These are phyloP conservation scores for Eurypyga helias DNA, from an alignment of 2,113 vertebrate genomes.

Conservation along the genomic window DNA sequence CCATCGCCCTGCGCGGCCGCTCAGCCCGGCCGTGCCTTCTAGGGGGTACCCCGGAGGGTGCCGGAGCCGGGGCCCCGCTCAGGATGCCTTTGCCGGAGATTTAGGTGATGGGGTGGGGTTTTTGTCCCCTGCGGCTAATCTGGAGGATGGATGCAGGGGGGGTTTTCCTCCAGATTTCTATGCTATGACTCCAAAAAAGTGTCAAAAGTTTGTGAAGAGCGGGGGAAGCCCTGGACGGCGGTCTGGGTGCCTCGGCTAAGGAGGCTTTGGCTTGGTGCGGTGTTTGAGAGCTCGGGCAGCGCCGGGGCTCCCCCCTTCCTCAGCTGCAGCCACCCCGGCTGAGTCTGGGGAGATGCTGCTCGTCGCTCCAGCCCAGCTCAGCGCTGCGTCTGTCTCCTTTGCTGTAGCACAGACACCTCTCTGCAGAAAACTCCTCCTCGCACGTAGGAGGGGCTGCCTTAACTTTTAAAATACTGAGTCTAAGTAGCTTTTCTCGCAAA, in stretches of 20 bases:
- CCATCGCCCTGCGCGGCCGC: neutral
- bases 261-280: neutral
- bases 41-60: no score
- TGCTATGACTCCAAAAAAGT: neutral
- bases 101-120: neutral
- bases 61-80: neutral
- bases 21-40: no score
- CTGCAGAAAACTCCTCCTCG: neutral
- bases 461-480: neutral
- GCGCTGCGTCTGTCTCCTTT: neutral
- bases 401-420: accelerated
- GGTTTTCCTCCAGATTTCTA: neutral
- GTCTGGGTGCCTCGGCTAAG: neutral
- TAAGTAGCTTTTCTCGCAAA: neutral
- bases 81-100: neutral
- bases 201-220: neutral
- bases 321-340: neutral
- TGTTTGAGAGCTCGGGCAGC: neutral
- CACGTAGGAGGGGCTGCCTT: neutral
- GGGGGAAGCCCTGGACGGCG: neutral
- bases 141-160: neutral
- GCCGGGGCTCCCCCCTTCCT: no score
- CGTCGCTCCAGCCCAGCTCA: accelerated
- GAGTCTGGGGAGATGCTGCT: accelerated
- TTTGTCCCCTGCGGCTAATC: no score